Evolutionary conservation across 2,888 invertebrate species (phyloP).

Genomic region (Podabrus alpinus): DNA sequence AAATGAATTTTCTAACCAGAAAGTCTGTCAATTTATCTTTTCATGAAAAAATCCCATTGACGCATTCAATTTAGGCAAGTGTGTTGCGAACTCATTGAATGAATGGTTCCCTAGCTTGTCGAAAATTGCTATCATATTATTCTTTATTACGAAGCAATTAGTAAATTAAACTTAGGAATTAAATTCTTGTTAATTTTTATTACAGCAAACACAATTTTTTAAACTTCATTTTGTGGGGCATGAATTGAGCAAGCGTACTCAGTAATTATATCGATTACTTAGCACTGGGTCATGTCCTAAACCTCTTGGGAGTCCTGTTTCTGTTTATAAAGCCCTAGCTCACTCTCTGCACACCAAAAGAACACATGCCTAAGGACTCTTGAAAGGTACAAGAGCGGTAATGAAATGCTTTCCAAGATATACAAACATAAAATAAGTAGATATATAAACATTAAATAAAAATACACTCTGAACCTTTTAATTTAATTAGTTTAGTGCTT

Average conservation of each 20-base stretch:
- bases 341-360: slow-evolving; percentile 43
- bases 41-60: slow-evolving; percentile 48
- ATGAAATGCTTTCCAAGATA: slow-evolving; percentile 15
- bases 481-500: slow-evolving; percentile 16
- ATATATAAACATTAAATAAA: slow-evolving; percentile 5
- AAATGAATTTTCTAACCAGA: slow-evolving; percentile 40
- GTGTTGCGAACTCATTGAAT: slow-evolving; percentile 28
- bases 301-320: slow-evolving; percentile 49
- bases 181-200: background rate
- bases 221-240: background rate
- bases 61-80: slow-evolving; percentile 50
- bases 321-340: slow-evolving; percentile 46
- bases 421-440: background rate
- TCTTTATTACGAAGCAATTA: background rate
- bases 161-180: background rate
- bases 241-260: background rate
- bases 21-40: slow-evolving; percentile 47
- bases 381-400: slow-evolving; percentile 28
- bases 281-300: slow-evolving; percentile 45
- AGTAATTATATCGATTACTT: slow-evolving; percentile 48
- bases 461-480: slow-evolving; percentile 11
- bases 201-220: no score
- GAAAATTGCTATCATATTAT: slow-evolving; percentile 13
- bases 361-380: slow-evolving; percentile 45
- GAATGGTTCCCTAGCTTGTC: slow-evolving; percentile 11